Percentiles rank a stretch among this genome's conserved stretches.
These are phyloP conservation scores for Calliphora vomitoria DNA, from an alignment of 2,888 invertebrate genomes.

Conservation along the genomic window DNA sequence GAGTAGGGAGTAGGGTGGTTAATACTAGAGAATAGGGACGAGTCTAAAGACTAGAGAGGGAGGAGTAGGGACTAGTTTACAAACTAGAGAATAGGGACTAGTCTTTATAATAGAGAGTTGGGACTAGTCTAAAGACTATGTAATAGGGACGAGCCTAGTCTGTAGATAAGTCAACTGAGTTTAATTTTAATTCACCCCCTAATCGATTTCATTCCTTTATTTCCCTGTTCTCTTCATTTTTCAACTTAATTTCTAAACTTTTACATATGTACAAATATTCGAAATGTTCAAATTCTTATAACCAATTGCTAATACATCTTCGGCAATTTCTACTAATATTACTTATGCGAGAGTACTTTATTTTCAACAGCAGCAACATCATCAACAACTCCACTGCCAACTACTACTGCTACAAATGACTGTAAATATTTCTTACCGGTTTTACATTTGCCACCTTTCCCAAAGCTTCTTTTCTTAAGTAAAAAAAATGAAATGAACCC, in stretches of 20 bases:
- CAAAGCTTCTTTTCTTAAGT: neutral
- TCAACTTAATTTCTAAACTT: neutral
- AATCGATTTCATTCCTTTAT: conserved; percentile 20
- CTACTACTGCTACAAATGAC: conserved; percentile 1
- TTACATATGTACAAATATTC: conserved; percentile 42
- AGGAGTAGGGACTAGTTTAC: too few species aligned
- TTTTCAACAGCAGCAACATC: conserved; percentile 1
- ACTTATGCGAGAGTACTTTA: neutral
- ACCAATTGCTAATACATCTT: conserved; percentile 34
- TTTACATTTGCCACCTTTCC: conserved; percentile 16
- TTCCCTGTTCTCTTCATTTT: neutral
- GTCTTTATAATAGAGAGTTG: too few species aligned
- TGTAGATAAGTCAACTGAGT: too few species aligned
- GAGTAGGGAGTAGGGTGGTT: too few species aligned
- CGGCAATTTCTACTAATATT: neutral
- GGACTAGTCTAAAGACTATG: too few species aligned
- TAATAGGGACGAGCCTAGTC: too few species aligned
- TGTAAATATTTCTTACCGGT: conserved; percentile 43
- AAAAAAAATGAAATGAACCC: conserved; percentile 36
- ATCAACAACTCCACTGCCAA: neutral
- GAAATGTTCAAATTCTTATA: conserved; percentile 40
- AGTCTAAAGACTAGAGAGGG: too few species aligned
- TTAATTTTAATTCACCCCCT: too few species aligned
- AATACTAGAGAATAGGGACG: too few species aligned
- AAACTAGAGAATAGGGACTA: too few species aligned